phyloP scores from a whole-genome alignment of 1,140 invertebrate genomes.

The Leucophenga varia region DNA sequence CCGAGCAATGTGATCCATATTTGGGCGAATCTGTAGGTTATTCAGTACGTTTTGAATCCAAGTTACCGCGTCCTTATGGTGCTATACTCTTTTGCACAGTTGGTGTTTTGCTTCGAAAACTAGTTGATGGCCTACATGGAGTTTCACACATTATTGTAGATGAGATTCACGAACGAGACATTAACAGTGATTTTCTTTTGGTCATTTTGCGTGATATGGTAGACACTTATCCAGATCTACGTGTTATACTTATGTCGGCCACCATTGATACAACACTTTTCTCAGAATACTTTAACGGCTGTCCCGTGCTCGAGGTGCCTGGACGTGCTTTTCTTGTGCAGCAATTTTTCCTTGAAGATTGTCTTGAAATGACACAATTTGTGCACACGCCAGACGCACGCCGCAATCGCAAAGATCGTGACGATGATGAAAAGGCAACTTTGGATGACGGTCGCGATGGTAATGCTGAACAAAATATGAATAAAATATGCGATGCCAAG shows the following conservation, averaged over 20 bases:
- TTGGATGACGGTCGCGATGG: constrained; percentile 57
- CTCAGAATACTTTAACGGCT: constrained; percentile 86
- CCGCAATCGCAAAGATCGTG: constrained; percentile 70
- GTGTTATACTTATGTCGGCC: constrained; percentile 96
- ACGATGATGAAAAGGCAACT: constrained; percentile 64
- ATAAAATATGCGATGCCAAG: constrained; percentile 62
- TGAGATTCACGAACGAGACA: constrained; percentile 97
- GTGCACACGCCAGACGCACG: constrained; percentile 69
- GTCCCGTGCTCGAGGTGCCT: constrained; percentile 74
- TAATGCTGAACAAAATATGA: constrained; percentile 78
- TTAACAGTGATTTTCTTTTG: constrained; percentile 95
- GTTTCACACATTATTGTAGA: constrained; percentile 93
- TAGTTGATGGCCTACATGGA: constrained; percentile 82
- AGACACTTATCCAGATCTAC: constrained; percentile 81
- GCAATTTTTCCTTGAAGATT: constrained; percentile 90
- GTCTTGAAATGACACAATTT: constrained; percentile 79
- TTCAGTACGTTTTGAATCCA: constrained; percentile 90
- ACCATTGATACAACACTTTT: constrained; percentile 93
- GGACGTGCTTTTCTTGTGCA: constrained; percentile 80
- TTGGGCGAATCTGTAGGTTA: constrained; percentile 84
- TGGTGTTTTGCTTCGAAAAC: constrained; percentile 86
- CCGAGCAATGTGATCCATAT: constrained; percentile 77
- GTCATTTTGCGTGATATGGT: constrained; percentile 92
- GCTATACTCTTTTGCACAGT: constrained; percentile 94
- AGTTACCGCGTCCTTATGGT: constrained; percentile 86